Conservation (phyloP, 92 coral and sea anemone genomes). For the Porites rus region DNA sequence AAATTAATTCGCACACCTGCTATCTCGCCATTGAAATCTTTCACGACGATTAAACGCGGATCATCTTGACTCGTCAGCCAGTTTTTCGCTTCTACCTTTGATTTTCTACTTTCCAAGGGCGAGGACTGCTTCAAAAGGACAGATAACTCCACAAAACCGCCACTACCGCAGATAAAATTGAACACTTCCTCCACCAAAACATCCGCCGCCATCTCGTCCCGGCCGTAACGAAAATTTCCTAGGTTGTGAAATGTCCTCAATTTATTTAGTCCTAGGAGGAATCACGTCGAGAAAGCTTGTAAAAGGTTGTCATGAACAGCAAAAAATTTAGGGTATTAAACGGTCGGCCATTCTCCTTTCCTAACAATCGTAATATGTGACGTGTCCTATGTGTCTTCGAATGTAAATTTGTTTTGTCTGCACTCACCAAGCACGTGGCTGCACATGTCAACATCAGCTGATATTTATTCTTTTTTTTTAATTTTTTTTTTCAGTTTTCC, state of each 20-base stretch:
- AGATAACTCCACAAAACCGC: conserved; percentile 38
- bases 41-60: conserved; percentile 35
- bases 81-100: conserved; percentile 26
- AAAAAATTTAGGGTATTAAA: no score
- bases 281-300: no score
- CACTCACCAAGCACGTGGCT: not conserved
- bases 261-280: no score
- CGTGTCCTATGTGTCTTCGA: not conserved
- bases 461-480: not conserved
- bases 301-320: no score
- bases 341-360: no score
- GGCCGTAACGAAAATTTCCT: not conserved
- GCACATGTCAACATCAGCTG: not conserved
- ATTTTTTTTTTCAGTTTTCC: not conserved
- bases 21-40: conserved; percentile 33
- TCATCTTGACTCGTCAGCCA: conserved; percentile 32
- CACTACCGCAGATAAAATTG: conserved; percentile 48
- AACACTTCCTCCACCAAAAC: conserved; percentile 43
- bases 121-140: conserved; percentile 42
- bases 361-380: no score
- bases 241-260: not conserved
- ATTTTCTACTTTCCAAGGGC: conserved; percentile 26
- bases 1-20: conserved; percentile 37
- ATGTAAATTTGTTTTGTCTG: not conserved
- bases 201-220: conserved; percentile 29